Evolutionary conservation across 2,797 vertebrate species (phyloP), one percentile per base, ranked within the genome.

Genomic region (Ctenopoma kingsleyae): DNA sequence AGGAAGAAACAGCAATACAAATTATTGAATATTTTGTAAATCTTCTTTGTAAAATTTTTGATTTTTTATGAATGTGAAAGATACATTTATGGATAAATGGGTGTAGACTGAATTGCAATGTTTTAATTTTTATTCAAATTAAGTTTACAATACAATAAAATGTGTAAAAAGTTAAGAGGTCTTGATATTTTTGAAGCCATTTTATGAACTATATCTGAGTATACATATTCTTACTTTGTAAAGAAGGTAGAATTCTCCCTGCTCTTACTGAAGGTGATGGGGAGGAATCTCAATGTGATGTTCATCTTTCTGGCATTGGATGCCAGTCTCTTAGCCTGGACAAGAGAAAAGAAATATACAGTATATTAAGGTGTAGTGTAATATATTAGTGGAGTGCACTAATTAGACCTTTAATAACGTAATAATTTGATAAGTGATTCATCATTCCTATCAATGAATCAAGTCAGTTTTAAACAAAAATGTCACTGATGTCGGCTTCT

Each of bases 221-320:
- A 7, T 4, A 27, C 25, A 19, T 13, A 22, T 48, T 71, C 87
- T 92, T 93, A 98, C 98, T 71, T 87, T n/a, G 51, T 85, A 35
- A 86, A 98, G 78, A 91, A 84, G 0, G 97, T 98, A 60, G 96
- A 95, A 94, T 98, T 99, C 82, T 97, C 96, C 89, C 74, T 95
- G 76, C 96, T 96, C 85, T 94, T 97, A 17, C 94, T 94, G 87
- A 99, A 99, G 48, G 95, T 95, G 76, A 92, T 58, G 0, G 98
- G 98, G 30, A 99, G 91, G 2, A 96, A 91, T 82, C 91, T 96
- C 82, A 99, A 86, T 2, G 92, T 92, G 78, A 99, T 96, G 66
- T 93, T 94, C 76, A 92, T 92, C 56, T 71, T 95, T 40, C 92
- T 91, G 46, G 96, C 97, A 27, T 76, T 90, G 66, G 93, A 93